phyloP scores from a whole-genome alignment of 2,113 vertebrate genomes.

The Lophochroa leadbeateri region DNA sequence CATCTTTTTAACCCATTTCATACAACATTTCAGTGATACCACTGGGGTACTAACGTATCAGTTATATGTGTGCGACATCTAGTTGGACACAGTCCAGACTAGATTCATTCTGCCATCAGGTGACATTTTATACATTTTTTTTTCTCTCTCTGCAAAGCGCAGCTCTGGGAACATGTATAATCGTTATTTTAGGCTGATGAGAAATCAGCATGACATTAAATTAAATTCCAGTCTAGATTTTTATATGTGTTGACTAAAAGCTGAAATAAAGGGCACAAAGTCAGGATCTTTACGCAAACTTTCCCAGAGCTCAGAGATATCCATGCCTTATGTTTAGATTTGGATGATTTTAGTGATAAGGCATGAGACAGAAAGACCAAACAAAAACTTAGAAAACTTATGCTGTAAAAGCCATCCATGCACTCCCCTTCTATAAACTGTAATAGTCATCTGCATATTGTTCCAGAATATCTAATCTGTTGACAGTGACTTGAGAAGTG shows the following conservation, averaged over 20 bases:
- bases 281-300: background rate
- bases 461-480: background rate
- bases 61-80: background rate
- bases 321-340: background rate
- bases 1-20: background rate
- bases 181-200: background rate
- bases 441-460: background rate
- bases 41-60: background rate
- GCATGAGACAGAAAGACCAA: background rate
- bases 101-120: background rate
- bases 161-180: background rate
- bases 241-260: background rate
- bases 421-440: background rate
- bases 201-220: background rate
- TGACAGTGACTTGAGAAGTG: background rate
- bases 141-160: background rate
- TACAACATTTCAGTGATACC: background rate
- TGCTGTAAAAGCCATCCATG: background rate
- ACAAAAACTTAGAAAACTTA: background rate
- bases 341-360: background rate
- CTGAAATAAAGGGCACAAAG: background rate
- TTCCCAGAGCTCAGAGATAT: background rate
- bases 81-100: background rate
- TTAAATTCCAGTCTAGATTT: background rate
- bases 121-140: background rate